Evolutionary conservation across 2,797 vertebrate genomes (phyloP).

Genomic region (Ceryle rudis): DNA sequence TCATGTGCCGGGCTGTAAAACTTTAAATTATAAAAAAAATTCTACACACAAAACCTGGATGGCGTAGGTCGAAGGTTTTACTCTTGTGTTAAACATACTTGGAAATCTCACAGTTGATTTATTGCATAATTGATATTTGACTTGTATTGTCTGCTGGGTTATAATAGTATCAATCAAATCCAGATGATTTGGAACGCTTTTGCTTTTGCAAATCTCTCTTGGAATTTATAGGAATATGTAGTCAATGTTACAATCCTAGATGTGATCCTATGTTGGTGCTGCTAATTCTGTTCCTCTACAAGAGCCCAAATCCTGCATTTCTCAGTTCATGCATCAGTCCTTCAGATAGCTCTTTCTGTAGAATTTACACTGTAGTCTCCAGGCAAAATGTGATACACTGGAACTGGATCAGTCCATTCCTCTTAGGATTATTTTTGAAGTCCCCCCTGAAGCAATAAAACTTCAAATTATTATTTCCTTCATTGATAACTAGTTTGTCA

Average conservation of each 20-base stretch:
- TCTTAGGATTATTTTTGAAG: not conserved
- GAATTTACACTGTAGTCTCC: not conserved
- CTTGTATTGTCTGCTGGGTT: not conserved
- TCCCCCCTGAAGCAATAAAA: not conserved
- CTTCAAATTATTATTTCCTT: not conserved
- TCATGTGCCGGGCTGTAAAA: constrained; percentile 57
- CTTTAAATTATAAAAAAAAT: constrained; percentile 33
- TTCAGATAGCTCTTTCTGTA: not conserved
- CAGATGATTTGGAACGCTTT: not conserved
- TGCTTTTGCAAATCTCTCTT: not conserved
- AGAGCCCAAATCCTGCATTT: not conserved
- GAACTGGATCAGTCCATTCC: not conserved
- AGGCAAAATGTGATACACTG: not conserved
- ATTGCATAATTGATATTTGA: not conserved
- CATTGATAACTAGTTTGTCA: not conserved
- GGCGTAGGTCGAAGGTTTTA: constrained; percentile 44
- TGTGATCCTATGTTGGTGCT: not conserved
- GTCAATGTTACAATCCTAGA: not conserved
- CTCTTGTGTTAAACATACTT: constrained; percentile 12
- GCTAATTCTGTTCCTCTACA: not conserved
- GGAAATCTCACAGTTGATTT: not conserved
- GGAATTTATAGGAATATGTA: not conserved
- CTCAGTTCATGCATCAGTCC: not conserved
- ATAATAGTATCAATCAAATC: not conserved
- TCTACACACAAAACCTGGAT: constrained; percentile 47